Percentiles rank a stretch among this genome's conserved stretches.
Conservation (phyloP, 2,888 invertebrate species). For the Nemapogon koenigi region DNA sequence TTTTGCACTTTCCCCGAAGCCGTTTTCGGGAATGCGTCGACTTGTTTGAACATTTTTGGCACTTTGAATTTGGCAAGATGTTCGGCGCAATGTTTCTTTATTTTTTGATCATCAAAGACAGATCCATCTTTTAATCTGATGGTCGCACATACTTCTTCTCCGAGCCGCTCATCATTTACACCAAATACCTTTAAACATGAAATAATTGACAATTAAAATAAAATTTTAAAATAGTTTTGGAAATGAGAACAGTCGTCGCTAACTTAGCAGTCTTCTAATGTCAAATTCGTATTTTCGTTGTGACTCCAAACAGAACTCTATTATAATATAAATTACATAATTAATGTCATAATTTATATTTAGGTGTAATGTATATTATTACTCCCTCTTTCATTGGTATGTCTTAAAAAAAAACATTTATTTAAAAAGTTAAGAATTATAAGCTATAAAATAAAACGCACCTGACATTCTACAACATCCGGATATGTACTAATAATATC, state of each 20-base stretch:
- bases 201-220: too few relatives aligned
- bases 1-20: conserved; percentile 78
- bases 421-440: too few relatives aligned
- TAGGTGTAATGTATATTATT: too few relatives aligned
- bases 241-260: too few relatives aligned
- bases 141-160: conserved; percentile 71
- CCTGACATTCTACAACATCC: conserved; percentile 68
- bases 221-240: too few relatives aligned
- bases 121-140: conserved; percentile 42
- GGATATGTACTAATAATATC: conserved; percentile 69
- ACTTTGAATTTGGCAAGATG: conserved; percentile 73
- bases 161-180: conserved; percentile 68
- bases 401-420: too few relatives aligned
- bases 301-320: neutral
- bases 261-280: too few relatives aligned
- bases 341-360: neutral
- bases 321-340: neutral
- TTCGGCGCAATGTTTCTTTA: conserved; percentile 28
- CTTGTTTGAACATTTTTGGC: conserved; percentile 68
- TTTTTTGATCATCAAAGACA: conserved; percentile 49
- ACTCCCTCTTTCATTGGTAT: too few relatives aligned
- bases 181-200: conserved; percentile 57
- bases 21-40: conserved; percentile 73
- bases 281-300: neutral
- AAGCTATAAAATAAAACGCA: too few relatives aligned